Evolutionary conservation across 1,140 invertebrate species (phyloP).

Genomic region (Drosophila serrata): DNA sequence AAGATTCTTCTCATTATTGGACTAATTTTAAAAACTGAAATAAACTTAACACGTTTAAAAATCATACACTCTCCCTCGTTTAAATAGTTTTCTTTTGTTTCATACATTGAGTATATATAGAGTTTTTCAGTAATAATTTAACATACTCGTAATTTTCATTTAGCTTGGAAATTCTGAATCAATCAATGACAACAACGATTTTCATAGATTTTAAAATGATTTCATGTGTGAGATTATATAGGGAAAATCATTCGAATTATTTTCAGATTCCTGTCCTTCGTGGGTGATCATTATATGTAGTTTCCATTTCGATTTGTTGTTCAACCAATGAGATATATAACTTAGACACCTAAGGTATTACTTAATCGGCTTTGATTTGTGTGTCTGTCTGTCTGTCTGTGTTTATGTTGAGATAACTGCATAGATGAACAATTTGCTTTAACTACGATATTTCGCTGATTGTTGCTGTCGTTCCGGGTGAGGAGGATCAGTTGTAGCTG

Average conservation of each 20-base stretch:
- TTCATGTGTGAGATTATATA: conserved; percentile 36
- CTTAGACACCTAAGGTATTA: conserved; percentile 56
- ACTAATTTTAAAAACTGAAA: conserved; percentile 51
- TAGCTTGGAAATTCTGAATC: conserved; percentile 45
- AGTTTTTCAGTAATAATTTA: conserved; percentile 49
- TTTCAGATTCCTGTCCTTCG: conserved; percentile 1
- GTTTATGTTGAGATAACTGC: conserved; percentile 39
- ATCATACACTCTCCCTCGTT: conserved; percentile 42
- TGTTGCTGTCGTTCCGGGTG: conserved; percentile 67
- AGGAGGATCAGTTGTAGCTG: conserved; percentile 62
- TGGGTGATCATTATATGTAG: conserved; percentile 13
- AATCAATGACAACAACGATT: conserved; percentile 66
- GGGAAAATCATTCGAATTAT: conserved; percentile 22
- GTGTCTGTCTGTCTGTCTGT: conserved; percentile 12
- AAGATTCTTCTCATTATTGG: conserved; percentile 33
- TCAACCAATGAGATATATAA: conserved; percentile 67
- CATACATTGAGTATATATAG: conserved; percentile 73
- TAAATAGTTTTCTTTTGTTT: conserved; percentile 35
- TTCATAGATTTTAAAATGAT: conserved; percentile 52
- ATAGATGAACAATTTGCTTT: conserved; percentile 71
- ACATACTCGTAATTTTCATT: conserved; percentile 62
- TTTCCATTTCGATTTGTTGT: conserved; percentile 51
- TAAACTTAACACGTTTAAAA: conserved; percentile 70
- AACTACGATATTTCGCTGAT: conserved; percentile 77
- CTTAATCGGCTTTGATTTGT: conserved; percentile 31